Evolutionary conservation across 2,113 vertebrate genomes (phyloP).

Genomic region (Cinclus mexicanus): DNA sequence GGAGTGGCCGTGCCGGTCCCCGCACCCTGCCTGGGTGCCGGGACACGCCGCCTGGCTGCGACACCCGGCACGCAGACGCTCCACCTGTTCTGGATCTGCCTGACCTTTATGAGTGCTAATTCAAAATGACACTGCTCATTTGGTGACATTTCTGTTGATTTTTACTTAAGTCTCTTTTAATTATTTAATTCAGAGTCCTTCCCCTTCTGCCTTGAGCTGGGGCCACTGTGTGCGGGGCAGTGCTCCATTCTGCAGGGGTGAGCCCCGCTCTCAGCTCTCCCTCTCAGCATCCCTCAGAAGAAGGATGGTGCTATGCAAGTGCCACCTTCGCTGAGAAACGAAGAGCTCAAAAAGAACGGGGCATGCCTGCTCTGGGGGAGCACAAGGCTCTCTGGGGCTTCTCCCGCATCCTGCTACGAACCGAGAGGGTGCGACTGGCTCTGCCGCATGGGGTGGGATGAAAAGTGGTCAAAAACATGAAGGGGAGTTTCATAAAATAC

Average conservation of each 20-base stretch:
- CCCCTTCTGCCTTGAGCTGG: conserved; percentile 1
- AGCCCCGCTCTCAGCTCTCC: fast-evolving
- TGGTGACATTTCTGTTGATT: conserved; percentile 73
- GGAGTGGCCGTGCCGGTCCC: fast-evolving
- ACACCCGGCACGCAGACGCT: background rate
- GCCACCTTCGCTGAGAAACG: background rate
- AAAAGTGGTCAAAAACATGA: background rate
- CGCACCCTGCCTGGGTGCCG: background rate
- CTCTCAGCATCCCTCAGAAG: background rate
- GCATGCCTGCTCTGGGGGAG: background rate
- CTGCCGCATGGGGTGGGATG: background rate
- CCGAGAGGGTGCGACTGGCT: background rate
- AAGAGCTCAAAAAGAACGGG: fast-evolving
- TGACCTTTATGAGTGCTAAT: conserved; percentile 69
- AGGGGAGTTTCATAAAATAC: background rate
- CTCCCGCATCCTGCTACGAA: background rate
- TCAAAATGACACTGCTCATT: conserved; percentile 66
- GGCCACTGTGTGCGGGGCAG: background rate
- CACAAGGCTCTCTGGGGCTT: background rate
- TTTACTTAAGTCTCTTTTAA: conserved; percentile 68
- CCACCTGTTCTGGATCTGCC: conserved; percentile 52
- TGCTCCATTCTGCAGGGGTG: fast-evolving
- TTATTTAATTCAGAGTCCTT: conserved; percentile 58
- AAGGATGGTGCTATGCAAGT: background rate
- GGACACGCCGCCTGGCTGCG: background rate